phyloP scores from a whole-genome alignment of 2,113 vertebrate genomes.

The Neolamprologus toae region DNA sequence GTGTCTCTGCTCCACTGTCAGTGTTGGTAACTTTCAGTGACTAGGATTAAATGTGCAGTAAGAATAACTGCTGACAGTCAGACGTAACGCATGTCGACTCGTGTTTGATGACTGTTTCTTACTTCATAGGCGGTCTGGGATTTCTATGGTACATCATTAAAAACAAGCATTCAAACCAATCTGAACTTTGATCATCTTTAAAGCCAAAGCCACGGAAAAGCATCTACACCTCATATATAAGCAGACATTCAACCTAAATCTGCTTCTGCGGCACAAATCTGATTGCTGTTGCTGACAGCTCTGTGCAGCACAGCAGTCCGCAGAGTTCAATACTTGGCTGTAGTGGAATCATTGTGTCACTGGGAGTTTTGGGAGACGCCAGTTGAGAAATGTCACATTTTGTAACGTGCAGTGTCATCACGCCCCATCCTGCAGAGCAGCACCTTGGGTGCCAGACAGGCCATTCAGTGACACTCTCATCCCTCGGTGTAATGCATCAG shows the following conservation, averaged over 20 bases:
- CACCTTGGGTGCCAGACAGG: not conserved
- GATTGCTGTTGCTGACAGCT: not conserved
- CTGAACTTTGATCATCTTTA: not conserved
- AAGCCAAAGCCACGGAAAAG: not conserved
- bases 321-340: conserved; percentile 1
- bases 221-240: not conserved
- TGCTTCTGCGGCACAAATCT: not conserved
- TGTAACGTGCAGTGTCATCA: not conserved
- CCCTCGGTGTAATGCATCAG: not conserved
- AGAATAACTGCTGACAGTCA: not conserved
- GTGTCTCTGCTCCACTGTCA: not conserved
- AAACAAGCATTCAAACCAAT: not conserved
- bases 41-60: not conserved
- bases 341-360: conserved; percentile 34
- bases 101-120: not conserved
- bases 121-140: not conserved
- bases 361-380: conserved; percentile 5
- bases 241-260: not conserved
- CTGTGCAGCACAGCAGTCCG: not conserved
- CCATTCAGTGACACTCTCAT: not conserved
- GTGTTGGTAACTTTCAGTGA: not conserved
- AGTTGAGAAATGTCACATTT: conserved; percentile 30
- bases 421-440: not conserved
- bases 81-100: not conserved
- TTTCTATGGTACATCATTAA: not conserved